A percentile compares a stretch with the other conserved stretches of the same genome.
phyloP scores from a whole-genome alignment of 2,888 invertebrate species.

The Vanessa cardui region DNA sequence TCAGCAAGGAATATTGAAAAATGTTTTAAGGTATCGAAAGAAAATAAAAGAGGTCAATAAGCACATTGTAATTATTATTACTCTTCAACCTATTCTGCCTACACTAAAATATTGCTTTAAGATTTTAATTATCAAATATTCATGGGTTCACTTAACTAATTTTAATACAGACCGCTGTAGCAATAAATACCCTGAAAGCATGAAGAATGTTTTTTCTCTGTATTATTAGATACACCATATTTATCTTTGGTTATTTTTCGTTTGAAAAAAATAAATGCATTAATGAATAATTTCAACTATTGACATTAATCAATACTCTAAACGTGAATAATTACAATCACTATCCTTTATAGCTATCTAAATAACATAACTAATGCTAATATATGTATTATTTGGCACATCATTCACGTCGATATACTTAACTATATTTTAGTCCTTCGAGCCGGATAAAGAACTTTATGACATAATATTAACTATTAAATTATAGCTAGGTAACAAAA shows the following conservation, averaged over 20 bases:
- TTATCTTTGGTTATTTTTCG: neutral
- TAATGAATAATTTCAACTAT: neutral
- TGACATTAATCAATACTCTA: neutral
- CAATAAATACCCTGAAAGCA: slow-evolving; percentile 30
- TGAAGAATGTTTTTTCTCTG: slow-evolving; percentile 4
- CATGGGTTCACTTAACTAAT: slow-evolving; percentile 30
- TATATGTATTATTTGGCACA: slow-evolving; percentile 55
- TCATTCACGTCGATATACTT: slow-evolving; percentile 53
- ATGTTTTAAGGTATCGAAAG: too few relatives aligned
- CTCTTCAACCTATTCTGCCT: slow-evolving; percentile 43
- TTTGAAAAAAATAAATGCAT: slow-evolving; percentile 1
- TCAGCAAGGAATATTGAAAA: too few relatives aligned
- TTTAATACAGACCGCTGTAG: slow-evolving; percentile 19
- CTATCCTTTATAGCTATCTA: neutral
- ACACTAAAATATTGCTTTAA: slow-evolving; percentile 52
- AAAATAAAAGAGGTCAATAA: slow-evolving; percentile 62
- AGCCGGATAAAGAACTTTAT: neutral
- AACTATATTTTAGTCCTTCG: neutral
- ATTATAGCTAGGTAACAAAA: slow-evolving; percentile 1
- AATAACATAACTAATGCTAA: slow-evolving; percentile 2
- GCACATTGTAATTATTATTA: slow-evolving; percentile 66
- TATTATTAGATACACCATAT: neutral
- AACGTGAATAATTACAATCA: neutral
- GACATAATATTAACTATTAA: neutral
- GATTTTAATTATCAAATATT: slow-evolving; percentile 41